phyloP scores from a whole-genome alignment of 2,113 vertebrate species.

The Erythrolamprus reginae region DNA sequence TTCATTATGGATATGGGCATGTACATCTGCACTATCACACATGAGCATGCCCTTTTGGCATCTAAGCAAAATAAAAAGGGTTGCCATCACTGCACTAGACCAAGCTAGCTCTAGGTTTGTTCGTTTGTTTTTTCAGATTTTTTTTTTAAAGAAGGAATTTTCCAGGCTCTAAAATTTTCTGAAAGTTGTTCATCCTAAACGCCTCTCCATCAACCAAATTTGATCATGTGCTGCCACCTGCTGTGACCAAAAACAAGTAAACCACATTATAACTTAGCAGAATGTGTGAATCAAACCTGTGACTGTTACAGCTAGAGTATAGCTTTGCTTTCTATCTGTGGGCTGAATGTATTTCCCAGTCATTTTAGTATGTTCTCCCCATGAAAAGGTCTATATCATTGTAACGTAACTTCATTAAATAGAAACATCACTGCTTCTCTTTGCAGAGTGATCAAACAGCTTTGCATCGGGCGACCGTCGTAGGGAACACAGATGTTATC shows the following conservation, averaged over 20 bases:
- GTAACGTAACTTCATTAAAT: background rate
- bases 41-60: too few species aligned
- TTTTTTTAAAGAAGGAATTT: background rate
- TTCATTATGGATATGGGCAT: too few species aligned
- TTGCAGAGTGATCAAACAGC: conserved; percentile 91
- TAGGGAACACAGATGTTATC: conserved; percentile 86
- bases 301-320: background rate
- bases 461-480: conserved; percentile 86
- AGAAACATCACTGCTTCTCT: conserved; percentile 4
- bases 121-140: background rate
- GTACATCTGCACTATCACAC: too few species aligned
- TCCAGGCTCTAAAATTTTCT: background rate
- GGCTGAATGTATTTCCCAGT: conserved; percentile 17
- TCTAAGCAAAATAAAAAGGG: too few species aligned
- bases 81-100: too few species aligned
- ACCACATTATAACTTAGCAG: background rate
- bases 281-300: background rate
- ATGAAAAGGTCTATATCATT: background rate
- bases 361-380: background rate
- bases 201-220: background rate
- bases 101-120: background rate
- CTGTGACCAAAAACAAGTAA: background rate
- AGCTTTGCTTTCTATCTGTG: background rate
- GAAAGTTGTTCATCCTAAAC: background rate
- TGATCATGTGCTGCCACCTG: background rate